phyloP scores from a whole-genome alignment of 2,113 vertebrate species.

The Ailuropoda melanoleuca region DNA sequence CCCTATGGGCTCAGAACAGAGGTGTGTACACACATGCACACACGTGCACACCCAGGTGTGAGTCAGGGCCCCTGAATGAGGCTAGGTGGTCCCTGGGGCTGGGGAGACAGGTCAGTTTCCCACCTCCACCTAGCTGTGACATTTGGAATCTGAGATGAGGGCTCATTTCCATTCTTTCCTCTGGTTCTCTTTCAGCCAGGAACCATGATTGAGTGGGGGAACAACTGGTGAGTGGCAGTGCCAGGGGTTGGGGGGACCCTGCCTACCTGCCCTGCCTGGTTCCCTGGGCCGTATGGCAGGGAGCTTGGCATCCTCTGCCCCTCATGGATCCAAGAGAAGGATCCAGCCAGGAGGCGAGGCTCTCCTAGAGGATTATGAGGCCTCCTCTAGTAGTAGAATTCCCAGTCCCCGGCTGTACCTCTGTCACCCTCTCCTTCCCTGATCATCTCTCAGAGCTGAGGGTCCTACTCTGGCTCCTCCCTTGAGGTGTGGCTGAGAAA shows the following conservation, averaged over 20 bases:
- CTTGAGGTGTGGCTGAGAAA: background rate
- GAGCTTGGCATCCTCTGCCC: background rate
- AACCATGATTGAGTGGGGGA: conserved; percentile 99
- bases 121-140: background rate
- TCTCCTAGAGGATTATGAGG: background rate
- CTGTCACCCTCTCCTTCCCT: background rate
- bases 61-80: background rate
- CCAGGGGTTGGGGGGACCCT: background rate
- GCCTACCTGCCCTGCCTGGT: background rate
- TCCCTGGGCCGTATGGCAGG: background rate
- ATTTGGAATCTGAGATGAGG: background rate
- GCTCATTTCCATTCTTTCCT: background rate
- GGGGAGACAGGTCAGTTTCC: background rate
- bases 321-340: background rate
- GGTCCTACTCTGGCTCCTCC: background rate
- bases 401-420: background rate
- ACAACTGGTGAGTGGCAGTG: conserved; percentile 92
- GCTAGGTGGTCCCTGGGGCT: background rate
- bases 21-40: accelerated
- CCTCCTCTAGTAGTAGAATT: background rate
- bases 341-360: background rate
- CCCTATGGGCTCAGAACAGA: background rate
- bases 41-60: too few relatives aligned
- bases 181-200: conserved; percentile 88
- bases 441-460: background rate